Percentiles rank a stretch among this genome's conserved stretches.
Evolutionary conservation across 2,888 invertebrate species (phyloP).

Genomic region (Acleris laterana): DNA sequence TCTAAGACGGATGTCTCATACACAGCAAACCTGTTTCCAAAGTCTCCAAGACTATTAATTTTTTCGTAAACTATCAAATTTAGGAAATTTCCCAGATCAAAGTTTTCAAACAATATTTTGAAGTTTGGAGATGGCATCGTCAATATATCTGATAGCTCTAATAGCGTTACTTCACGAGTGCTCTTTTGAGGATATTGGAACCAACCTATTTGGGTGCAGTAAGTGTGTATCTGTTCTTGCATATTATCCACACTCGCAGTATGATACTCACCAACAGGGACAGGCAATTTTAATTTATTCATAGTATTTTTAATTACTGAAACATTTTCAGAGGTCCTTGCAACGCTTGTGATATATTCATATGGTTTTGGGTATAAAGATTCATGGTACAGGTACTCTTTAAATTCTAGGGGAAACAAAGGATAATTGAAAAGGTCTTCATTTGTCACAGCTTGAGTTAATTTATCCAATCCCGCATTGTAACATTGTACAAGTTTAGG

Average conservation of each 20-base stretch:
- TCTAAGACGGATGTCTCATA: conserved; percentile 83
- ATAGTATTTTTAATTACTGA: conserved; percentile 79
- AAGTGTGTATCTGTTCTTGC: conserved; percentile 75
- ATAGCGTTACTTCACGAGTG: conserved; percentile 77
- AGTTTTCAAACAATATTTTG: conserved; percentile 63
- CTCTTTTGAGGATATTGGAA: conserved; percentile 75
- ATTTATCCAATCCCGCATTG: conserved; percentile 87
- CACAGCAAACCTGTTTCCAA: conserved; percentile 79
- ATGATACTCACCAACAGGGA: conserved; percentile 71
- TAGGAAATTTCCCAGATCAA: conserved; percentile 82
- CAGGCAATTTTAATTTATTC: conserved; percentile 82
- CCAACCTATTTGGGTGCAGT: conserved; percentile 79
- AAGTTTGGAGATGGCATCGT: conserved; percentile 69
- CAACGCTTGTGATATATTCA: conserved; percentile 87
- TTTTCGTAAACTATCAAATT: conserved; percentile 83
- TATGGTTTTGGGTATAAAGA: conserved; percentile 86
- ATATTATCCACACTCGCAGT: conserved; percentile 68
- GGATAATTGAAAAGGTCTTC: conserved; percentile 84
- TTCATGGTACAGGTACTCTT: conserved; percentile 74
- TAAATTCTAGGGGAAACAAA: conserved; percentile 87
- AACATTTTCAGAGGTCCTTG: conserved; percentile 81
- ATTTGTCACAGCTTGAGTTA: conserved; percentile 85
- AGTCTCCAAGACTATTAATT: conserved; percentile 72
- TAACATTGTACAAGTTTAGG: conserved; percentile 85
- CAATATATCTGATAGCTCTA: conserved; percentile 62